These are phyloP conservation scores for Syrista parreyssii DNA, from an alignment of 2,888 invertebrate species.

Conservation along the genomic window DNA sequence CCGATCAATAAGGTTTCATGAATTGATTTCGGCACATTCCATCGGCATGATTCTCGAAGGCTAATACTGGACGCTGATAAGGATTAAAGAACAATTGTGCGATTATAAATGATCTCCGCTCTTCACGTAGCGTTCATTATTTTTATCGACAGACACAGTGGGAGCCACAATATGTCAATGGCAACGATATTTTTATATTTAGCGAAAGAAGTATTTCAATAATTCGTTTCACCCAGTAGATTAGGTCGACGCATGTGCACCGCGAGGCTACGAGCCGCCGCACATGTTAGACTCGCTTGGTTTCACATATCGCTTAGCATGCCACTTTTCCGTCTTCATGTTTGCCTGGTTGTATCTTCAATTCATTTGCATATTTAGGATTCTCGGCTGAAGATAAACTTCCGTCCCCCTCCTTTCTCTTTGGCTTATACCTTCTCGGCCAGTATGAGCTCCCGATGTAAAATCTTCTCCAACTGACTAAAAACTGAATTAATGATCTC, in stretches of 20 bases:
- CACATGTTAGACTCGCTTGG: neutral
- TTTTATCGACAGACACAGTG: neutral
- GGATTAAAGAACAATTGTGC: neutral
- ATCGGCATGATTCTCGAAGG: neutral
- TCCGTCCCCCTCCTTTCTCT: slow-evolving; percentile 35
- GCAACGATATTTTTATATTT: neutral
- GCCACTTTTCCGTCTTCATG: slow-evolving; percentile 54
- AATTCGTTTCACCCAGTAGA: neutral
- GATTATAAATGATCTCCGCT: neutral
- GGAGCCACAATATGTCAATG: neutral
- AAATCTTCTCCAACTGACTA: slow-evolving; percentile 56
- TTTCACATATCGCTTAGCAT: slow-evolving; percentile 13
- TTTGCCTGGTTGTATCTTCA: slow-evolving; percentile 58
- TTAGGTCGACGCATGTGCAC: neutral
- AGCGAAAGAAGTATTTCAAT: neutral
- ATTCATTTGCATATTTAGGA: slow-evolving; percentile 63
- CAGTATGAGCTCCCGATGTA: slow-evolving; percentile 40
- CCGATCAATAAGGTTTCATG: neutral
- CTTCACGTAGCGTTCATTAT: neutral
- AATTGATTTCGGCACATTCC: neutral
- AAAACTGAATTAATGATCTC: slow-evolving; percentile 52
- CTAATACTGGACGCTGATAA: neutral
- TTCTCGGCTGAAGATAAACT: slow-evolving; percentile 34
- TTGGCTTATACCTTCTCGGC: slow-evolving; percentile 39
- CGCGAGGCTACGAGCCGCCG: neutral